Base-by-base conservation (phyloP, 2,888 invertebrate genomes). In the Pollenia angustigena region DNA sequence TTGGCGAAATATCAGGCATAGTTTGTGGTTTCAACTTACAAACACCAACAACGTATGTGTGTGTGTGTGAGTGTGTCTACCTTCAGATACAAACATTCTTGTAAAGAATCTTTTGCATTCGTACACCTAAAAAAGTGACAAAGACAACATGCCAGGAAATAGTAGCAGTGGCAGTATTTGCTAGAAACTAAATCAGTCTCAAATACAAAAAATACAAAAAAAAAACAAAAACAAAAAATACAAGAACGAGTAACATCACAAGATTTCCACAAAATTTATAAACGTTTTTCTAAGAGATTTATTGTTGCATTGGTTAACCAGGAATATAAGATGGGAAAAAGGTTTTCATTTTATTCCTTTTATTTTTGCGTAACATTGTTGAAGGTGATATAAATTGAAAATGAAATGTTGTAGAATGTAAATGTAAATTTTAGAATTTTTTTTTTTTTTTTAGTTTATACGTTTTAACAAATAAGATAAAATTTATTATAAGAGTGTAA, bases 291-390 rank as follows among this genome's bases (percentile, higher is more conserved):
- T 44, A 90, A 90, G 91, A 92, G 92, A 92, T 92, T 92, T 92
- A 92, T 92, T 92, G 92, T 92, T 91, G 91, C 90, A 87, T 90
- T 90, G 92, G 92, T 92, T 92, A 92, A 92, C 92, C 92, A 76
- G 85, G 68, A 79, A 72, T 82, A 60, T 71, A 80, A 74, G 50
- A 76, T 54, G 42, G 64, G 46, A 74, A 72, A 80, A 83, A 83
- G 62, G 71, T 78, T 83, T 83, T 50, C 68, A 32, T 75, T 74
- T 74, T 16, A 46, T 56, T 66, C 10, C 75, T 12, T 56, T 66
- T 23, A 40, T n/a, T 69, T 40, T 23, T 54, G 6, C 18, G 16
- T n/a, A 46, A 46, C 54, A 18, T 66, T 42, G 60, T 83, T 86
- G 86, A 86, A 84, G 87, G 87, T 87, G 84, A 84, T 84, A 84